These are phyloP conservation scores for Scomber japonicus DNA, from an alignment of 2,113 vertebrate genomes.

Conservation along the genomic window DNA sequence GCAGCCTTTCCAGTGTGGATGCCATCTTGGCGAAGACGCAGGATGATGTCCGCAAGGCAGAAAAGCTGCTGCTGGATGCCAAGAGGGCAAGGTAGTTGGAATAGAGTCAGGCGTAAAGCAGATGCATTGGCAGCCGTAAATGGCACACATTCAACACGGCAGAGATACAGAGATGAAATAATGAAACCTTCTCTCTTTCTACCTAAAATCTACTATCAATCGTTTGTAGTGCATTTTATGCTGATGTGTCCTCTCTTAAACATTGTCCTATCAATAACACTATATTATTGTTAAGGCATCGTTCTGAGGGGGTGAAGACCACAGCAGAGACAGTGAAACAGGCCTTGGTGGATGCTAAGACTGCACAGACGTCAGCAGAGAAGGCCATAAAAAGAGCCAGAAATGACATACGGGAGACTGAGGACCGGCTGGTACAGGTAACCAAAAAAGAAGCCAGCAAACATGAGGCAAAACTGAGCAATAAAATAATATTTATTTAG, in stretches of 20 bases:
- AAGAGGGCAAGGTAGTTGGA: slow-evolving; percentile 88
- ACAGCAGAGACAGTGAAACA: slow-evolving; percentile 88
- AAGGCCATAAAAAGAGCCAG: slow-evolving; percentile 88
- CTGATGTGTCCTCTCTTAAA: not conserved
- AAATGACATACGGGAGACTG: slow-evolving; percentile 88
- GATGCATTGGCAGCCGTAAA: no score
- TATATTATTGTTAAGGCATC: slow-evolving; percentile 79
- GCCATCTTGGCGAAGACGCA: slow-evolving; percentile 92
- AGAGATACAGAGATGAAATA: no score
- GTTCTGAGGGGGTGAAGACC: slow-evolving; percentile 89
- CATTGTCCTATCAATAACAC: not conserved
- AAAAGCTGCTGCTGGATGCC: slow-evolving; percentile 91
- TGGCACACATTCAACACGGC: no score
- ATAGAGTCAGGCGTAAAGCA: not conserved
- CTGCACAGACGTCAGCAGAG: slow-evolving; percentile 89
- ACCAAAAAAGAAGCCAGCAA: not conserved
- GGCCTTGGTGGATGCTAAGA: slow-evolving; percentile 88
- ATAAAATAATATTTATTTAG: no score
- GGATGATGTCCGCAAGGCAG: slow-evolving; percentile 88
- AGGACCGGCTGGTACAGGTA: slow-evolving; percentile 86
- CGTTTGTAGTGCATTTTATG: not conserved
- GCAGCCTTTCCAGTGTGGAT: slow-evolving; percentile 93
- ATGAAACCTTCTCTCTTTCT: no score
- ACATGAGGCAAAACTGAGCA: no score
- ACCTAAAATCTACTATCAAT: no score